A percentile compares a stretch with the other conserved stretches of the same genome.
These are phyloP conservation scores for Ephialtes manifestator DNA, from an alignment of 2,888 invertebrate genomes.

Conservation along the genomic window DNA sequence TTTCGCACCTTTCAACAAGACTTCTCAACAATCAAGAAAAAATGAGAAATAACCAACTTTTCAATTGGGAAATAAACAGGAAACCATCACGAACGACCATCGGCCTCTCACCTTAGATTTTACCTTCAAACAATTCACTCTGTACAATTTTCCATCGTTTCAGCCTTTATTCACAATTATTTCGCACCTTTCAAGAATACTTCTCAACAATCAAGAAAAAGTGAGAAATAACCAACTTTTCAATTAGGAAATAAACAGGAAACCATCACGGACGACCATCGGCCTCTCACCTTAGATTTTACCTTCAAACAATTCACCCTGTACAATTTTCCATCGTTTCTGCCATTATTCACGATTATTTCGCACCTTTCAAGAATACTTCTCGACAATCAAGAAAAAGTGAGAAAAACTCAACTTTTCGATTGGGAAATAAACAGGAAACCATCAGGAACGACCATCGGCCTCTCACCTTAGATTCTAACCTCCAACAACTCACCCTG, in stretches of 20 bases:
- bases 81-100: no score
- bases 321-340: neutral
- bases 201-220: conserved; percentile 10
- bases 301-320: conserved; percentile 30
- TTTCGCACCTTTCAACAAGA: conserved; percentile 13
- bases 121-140: conserved; percentile 30
- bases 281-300: conserved; percentile 61
- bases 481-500: conserved; percentile 33
- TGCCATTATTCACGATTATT: neutral
- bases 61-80: no score
- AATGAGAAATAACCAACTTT: no score
- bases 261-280: no score
- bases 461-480: conserved; percentile 58
- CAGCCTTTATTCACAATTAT: neutral
- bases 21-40: conserved; percentile 8
- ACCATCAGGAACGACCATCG: no score
- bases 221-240: no score
- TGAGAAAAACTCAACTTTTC: no score
- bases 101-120: conserved; percentile 62
- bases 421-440: no score
- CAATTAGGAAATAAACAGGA: no score
- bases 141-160: neutral
- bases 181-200: conserved; percentile 10
- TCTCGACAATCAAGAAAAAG: conserved; percentile 4
- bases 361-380: conserved; percentile 13